Conservation (phyloP, 2,888 invertebrate species). For the Acleris emargana region DNA sequence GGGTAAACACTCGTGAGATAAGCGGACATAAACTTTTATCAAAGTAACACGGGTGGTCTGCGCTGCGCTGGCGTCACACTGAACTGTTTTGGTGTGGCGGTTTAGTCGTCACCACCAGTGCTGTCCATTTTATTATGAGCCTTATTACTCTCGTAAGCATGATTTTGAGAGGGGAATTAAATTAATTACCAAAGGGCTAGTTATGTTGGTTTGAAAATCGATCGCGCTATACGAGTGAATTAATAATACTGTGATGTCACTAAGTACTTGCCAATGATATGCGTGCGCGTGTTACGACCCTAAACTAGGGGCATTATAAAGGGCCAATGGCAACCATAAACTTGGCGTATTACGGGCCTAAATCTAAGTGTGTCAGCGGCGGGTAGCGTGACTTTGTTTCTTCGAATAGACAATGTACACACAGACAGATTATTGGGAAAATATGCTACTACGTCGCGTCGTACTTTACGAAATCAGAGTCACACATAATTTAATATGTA, state of each 20-base stretch:
- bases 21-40: conserved; percentile 52
- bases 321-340: conserved; percentile 56
- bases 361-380: conserved; percentile 51
- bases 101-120: conserved; percentile 17
- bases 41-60: conserved; percentile 66
- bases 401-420: neutral
- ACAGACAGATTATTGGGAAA: too few species aligned
- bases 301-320: conserved; percentile 56
- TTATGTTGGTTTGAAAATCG: conserved; percentile 58
- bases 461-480: too few species aligned
- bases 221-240: conserved; percentile 59
- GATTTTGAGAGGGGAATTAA: conserved; percentile 43
- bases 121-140: conserved; percentile 54
- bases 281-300: conserved; percentile 62
- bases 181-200: conserved; percentile 54
- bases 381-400: conserved; percentile 33
- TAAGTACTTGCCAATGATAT: conserved; percentile 52
- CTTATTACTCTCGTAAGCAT: conserved; percentile 42
- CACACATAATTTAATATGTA: too few species aligned
- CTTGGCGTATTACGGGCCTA: conserved; percentile 43
- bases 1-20: conserved; percentile 56
- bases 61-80: conserved; percentile 61
- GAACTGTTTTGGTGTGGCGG: conserved; percentile 39
- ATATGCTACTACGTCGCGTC: too few species aligned
- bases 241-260: conserved; percentile 69